Evolutionary conservation across 2,113 vertebrate genomes (phyloP).

Genomic region (Orycteropus afer): DNA sequence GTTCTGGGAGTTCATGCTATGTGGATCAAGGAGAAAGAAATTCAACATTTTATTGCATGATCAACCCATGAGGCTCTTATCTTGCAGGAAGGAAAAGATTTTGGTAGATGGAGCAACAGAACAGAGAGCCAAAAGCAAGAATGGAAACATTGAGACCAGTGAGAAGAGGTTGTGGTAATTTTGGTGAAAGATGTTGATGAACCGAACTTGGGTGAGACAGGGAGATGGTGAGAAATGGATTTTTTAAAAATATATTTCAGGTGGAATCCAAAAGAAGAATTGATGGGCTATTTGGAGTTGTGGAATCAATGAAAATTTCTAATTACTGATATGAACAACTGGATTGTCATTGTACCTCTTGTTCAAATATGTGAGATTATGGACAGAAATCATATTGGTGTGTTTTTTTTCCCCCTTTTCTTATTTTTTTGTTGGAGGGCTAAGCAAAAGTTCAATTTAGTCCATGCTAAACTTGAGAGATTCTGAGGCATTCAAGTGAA

Average conservation of each 20-base stretch:
- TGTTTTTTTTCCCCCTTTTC: neutral
- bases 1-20: neutral
- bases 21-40: neutral
- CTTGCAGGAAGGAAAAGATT: conserved; percentile 2
- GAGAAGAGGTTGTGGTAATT: neutral
- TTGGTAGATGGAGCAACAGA: neutral
- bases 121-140: neutral
- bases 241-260: neutral
- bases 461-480: neutral
- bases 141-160: neutral
- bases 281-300: neutral
- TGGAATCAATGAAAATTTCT: neutral
- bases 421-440: neutral
- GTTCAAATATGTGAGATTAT: neutral
- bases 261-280: neutral
- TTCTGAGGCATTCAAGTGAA: neutral
- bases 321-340: neutral
- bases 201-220: neutral
- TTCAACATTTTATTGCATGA: neutral
- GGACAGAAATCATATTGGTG: neutral
- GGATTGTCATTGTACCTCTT: neutral
- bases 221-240: neutral
- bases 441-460: neutral
- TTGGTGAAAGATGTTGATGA: neutral
- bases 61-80: neutral